Conservation (phyloP, 2,888 invertebrate genomes). For the Synergus itoensis region DNA sequence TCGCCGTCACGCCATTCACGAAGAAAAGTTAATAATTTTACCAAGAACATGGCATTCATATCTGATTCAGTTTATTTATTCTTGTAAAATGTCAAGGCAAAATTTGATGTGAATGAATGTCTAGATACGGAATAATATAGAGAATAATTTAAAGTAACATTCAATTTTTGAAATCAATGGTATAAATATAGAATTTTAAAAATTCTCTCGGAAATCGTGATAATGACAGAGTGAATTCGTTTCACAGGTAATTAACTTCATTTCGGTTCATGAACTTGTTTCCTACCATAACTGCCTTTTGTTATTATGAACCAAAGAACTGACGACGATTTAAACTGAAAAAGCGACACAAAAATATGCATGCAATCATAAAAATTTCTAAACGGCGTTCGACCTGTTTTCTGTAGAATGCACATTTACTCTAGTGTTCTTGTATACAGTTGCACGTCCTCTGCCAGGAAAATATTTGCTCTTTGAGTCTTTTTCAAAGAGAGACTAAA, state of each 20-base stretch:
- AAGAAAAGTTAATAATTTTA: neutral
- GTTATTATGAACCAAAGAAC: neutral
- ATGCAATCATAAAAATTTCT: neutral
- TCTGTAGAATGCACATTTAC: neutral
- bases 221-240: neutral
- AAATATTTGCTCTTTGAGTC: neutral
- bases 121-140: neutral
- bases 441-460: neutral
- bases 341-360: neutral
- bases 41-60: neutral
- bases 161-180: neutral
- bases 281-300: neutral
- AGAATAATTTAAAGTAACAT: neutral
- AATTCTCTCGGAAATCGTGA: neutral
- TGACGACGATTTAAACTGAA: neutral
- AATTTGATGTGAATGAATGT: neutral
- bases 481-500: neutral
- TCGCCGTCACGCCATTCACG: neutral
- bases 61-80: neutral
- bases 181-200: neutral
- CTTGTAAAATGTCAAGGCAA: neutral
- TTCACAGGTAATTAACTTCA: neutral
- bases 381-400: constrained; percentile 1
- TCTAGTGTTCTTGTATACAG: neutral
- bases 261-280: neutral